Conservation (phyloP, 2,797 vertebrate genomes). For the Nothura maculosa region DNA sequence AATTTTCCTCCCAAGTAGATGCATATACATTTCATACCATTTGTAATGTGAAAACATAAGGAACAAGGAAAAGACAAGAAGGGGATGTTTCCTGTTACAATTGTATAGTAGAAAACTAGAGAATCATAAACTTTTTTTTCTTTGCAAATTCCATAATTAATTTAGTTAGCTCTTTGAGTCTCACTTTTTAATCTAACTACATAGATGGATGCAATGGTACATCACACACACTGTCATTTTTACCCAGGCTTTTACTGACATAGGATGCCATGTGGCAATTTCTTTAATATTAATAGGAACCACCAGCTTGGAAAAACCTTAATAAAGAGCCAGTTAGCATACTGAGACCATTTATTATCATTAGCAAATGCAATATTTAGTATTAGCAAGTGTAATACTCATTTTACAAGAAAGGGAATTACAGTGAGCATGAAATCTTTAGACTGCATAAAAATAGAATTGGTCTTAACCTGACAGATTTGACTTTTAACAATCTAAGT, state of each 20-base stretch:
- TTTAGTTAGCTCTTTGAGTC: not conserved
- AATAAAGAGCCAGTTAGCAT: constrained; percentile 12
- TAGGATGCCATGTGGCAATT: constrained; percentile 19
- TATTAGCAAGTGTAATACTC: constrained; percentile 15
- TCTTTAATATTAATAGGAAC: constrained; percentile 51
- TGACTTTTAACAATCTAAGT: not conserved
- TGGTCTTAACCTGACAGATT: not conserved
- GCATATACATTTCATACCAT: not conserved
- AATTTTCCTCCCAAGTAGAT: not conserved
- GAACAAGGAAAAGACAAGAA: not conserved
- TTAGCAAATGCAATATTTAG: constrained; percentile 29
- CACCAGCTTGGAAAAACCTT: constrained; percentile 11
- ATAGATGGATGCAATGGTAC: not conserved
- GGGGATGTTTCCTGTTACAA: not conserved
- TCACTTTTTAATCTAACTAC: not conserved
- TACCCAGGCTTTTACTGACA: not conserved
- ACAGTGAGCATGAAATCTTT: not conserved
- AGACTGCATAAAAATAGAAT: not conserved
- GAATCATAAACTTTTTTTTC: not conserved
- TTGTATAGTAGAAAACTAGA: not conserved
- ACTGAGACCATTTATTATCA: constrained; percentile 36
- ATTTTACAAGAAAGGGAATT: constrained; percentile 18
- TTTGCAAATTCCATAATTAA: not conserved
- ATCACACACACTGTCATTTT: not conserved
- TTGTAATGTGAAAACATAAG: not conserved